Base-by-base conservation (phyloP, 2,797 vertebrate species). In the Pipistrellus pipistrellus region DNA sequence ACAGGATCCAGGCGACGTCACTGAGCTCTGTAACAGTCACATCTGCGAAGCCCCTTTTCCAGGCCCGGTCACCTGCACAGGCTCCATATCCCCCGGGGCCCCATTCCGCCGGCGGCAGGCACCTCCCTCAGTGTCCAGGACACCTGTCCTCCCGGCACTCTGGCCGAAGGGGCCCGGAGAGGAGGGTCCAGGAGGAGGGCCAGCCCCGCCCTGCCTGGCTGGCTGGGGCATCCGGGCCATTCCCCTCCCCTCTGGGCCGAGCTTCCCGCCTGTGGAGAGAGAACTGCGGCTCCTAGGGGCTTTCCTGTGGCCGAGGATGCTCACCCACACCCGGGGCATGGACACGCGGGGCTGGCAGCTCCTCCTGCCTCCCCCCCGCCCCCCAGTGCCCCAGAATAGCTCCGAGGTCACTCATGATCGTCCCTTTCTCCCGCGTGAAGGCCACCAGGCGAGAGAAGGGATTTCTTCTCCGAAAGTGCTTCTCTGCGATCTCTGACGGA, bases 401-500 rank as follows among this genome's bases (percentile, higher is more conserved):
- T 53, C 76, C 55, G 80, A 62, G 75, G 66, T 62, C 27, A 80
- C 90, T 93, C 73, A 6, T 59, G 51, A 84, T 32, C 41, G 35
- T 57, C 55, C 51, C 46, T 72, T 68, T 85, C 71, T 72, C 53
- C 78, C 75, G 38, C 55, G 30, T 11, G 86, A 93, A 57, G 92
- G 83, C 78, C 80, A 57, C 83, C 78, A 30, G 85, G 94, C 0
- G 59, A 95, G 90, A n/a, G 85, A 93, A 57, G 44, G 38, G 15
- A 41, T 82, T 83, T 94, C 78, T 83, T 76, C 87, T 69, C 59
- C 90, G 66, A 96, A 96, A 95, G 93, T 88, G 69, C 73, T 76
- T 96, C 81, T 80, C 82, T 48, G 41, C 1, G 0, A 76, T 85
- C 90, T 87, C 30, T 90, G 95, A 81, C 93, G 76, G 94, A 55